Base-by-base conservation (phyloP, 2,888 invertebrate species). In the Lacanobia oleracea region DNA sequence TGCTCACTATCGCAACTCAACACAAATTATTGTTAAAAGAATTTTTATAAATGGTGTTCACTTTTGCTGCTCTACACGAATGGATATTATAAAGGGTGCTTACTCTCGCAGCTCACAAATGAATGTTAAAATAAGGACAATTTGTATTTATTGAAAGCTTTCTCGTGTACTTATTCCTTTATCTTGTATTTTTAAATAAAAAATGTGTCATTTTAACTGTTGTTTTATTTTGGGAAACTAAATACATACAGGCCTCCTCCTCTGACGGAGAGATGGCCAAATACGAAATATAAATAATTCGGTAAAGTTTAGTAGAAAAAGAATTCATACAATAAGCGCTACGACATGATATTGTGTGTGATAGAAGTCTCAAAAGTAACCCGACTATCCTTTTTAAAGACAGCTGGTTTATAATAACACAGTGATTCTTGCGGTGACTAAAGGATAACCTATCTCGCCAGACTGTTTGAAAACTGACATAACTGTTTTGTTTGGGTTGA, bases 131-230 rank as follows among this genome's bases (percentile, higher is more conserved):
- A 53, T 82, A 75, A 62, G 50, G 53, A 65, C 21, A 43, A 53
- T 75, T 69, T 73, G 71, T 84, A 84, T 81, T 84, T 84, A 81
- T 81, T 79, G 56, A 78, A 82, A 75, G 77, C 84, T 84, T 83
- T 77, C 64, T 53, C 54, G 65, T 77, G 82, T 85, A 85, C 85
- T 84, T 85, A 85, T 75, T 69, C 59, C 54, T 54, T 66, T 77
- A 75, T 27, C 67, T 77, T 84, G 80, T 85, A 85, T 79, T 85
- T 82, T 79, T 69, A 79, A 85, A 83, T 84, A 84, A 85, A 40
- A 85, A 77, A 72, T 82, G 85, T 85, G 85, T 85, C 85, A 85
- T 85, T 85, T 83, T 65, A 33, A 63, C 61, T 10, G 21, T 69
- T 37, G 72, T 81, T 79, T 81, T 77, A 75, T 77, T 84, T 81